Base-by-base conservation (phyloP, 2,797 vertebrate species). In the Cyprinodon diabolis region DNA sequence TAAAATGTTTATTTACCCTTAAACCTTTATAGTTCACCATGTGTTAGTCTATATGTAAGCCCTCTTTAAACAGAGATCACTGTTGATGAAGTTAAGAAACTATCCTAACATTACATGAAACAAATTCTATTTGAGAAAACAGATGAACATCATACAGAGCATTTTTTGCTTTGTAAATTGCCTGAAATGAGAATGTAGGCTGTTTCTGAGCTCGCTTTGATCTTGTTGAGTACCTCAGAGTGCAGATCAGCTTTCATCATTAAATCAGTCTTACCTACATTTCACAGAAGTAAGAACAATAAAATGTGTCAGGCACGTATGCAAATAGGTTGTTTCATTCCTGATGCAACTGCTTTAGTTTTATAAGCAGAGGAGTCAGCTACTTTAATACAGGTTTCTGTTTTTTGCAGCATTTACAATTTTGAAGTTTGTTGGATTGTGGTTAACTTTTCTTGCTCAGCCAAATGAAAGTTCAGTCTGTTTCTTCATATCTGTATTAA, bases 181-280 rank as follows among this genome's bases (percentile, higher is more conserved):
- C 15, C 35, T 62, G 57, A 71, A 84, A 71, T 47, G 67, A 71
- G 79, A 70, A 71, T 63, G 84, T 72, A 81, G 86, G 88, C 69
- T 73, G 87, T 72, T 75, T 77, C 52, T 69, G 60, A 25, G 73
- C 72, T 85, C 48, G 35, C 84, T 93, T 88, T 90, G 80, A 91
- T 86, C 84, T 82, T 1, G 66, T 68, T 17, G 76, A 85, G 74
- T 66, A 74, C 40, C 66, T 84, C 57, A 6, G 71, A 56, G 66
- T 72, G 45, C 72, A 58, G 76, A 86, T 70, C 76, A 77, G 58
- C 69, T 83, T 84, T 81, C 69, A 82, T 84, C 79, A 86, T 82
- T 87, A 85, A 84, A 68, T 78, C 54, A 13, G 68, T 45, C 58
- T 79, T 71, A 25, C 37, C 65, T 58, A 68, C 65, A 66, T 71